Evolutionary conservation across 2,888 invertebrate genomes (phyloP), one percentile per base, ranked within the genome.

Genomic region (Nomada ferruginata): DNA sequence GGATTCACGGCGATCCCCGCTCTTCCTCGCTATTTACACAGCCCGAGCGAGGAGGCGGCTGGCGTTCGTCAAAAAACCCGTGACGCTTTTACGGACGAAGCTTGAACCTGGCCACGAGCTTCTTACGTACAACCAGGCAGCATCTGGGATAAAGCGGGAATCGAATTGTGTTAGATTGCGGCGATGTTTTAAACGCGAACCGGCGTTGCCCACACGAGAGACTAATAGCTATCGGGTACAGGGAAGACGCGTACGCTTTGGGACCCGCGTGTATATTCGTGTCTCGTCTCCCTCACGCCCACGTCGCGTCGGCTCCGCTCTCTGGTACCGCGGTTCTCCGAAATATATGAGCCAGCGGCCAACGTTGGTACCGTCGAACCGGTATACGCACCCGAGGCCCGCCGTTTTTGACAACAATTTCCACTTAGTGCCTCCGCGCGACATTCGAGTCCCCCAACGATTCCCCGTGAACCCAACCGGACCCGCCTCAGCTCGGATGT

Each of bases 361-460:
- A 36, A 83, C 79, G 84, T 75, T 65, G 88, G 87, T 86, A 89
- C 85, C 85, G 80, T 85, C 86, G 88, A 86, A 89, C 85, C 90
- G 89, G 90, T 89, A 89, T 83, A 82, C 86, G 85, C 90, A 87
- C 84, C 83, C 80, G 87, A 88, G 87, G 83, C 89, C 91, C 86
- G 89, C 90, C 90, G 90, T 93, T 93, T 88, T 93, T 92, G 93
- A 93, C 93, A 93, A 92, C 93, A 93, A 93, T 93, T 93, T 93
- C 93, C 93, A 93, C 93, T 93, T 93, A 93, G 92, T 91, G 92
- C 89, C 90, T 90, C 88, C 85, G 89, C 90, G 91, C 89, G 92
- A 91, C 90, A 89, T 86, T 76, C 88, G 89, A 89, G 89, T 83
- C 72, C 69, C 81, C 77, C 81, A 78, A 73, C 66, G 81, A 85